phyloP scores from a whole-genome alignment of 2,888 invertebrate genomes.

The Campoplex capitator region DNA sequence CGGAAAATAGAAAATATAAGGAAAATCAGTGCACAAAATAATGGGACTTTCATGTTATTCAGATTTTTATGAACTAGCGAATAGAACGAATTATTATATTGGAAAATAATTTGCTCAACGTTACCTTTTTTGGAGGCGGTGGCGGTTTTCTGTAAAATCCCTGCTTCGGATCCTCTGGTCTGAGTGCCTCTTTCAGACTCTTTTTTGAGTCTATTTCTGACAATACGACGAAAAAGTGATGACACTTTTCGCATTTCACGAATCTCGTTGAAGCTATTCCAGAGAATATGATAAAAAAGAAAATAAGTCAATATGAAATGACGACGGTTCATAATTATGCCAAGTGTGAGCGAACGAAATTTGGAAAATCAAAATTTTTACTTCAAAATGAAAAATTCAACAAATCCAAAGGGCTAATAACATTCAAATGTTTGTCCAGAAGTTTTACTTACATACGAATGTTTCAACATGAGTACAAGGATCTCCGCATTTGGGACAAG shows the following conservation, averaged over 20 bases:
- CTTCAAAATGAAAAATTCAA: not conserved
- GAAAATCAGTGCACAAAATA: not conserved
- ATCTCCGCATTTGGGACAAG: slow-evolving; percentile 98
- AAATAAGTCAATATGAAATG: too few relatives aligned
- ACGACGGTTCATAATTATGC: too few relatives aligned
- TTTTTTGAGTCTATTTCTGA: slow-evolving; percentile 97
- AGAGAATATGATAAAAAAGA: not conserved
- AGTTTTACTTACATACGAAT: slow-evolving; percentile 91
- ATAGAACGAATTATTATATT: not conserved
- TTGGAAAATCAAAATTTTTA: not conserved
- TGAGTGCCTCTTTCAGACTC: slow-evolving; percentile 90
- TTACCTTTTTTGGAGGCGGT: slow-evolving; percentile 95
- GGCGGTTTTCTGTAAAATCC: slow-evolving; percentile 93
- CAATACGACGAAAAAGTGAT: slow-evolving; percentile 98
- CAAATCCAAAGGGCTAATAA: not conserved
- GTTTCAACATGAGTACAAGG: slow-evolving; percentile 99
- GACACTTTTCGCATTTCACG: slow-evolving; percentile 99
- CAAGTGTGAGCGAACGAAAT: not conserved
- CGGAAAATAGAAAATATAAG: slow-evolving; percentile 9
- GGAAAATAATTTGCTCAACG: not conserved
- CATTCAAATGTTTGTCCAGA: not conserved
- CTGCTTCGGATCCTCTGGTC: slow-evolving; percentile 88
- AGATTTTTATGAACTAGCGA: not conserved
- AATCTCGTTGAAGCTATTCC: slow-evolving; percentile 93
- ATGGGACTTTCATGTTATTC: not conserved